Percentiles rank a stretch among this genome's conserved stretches.
Evolutionary conservation across 2,797 vertebrate genomes (phyloP).

Genomic region (Clarias platycephalus): DNA sequence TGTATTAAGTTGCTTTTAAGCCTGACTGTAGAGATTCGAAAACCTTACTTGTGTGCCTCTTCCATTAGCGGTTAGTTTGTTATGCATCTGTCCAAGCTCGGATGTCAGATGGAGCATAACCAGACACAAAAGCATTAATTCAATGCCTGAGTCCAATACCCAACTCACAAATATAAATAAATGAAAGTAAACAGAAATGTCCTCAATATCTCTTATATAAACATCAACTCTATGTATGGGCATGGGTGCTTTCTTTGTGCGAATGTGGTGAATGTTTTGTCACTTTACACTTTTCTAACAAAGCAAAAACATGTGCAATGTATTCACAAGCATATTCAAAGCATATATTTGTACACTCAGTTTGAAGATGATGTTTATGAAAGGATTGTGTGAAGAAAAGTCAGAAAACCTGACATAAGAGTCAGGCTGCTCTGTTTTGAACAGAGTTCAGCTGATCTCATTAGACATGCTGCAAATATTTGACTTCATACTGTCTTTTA

Average conservation of each 20-base stretch:
- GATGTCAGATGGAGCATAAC: conserved; percentile 22
- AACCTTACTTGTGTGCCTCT: conserved; percentile 9
- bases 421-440: not conserved
- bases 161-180: conserved; percentile 7
- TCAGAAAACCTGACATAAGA: not conserved
- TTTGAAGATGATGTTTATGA: conserved; percentile 2
- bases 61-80: conserved; percentile 37
- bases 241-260: not conserved
- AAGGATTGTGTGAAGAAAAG: conserved; percentile 5
- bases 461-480: not conserved
- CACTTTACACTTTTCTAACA: conserved; percentile 4
- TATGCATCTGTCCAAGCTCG: conserved; percentile 21
- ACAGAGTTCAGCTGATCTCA: not conserved
- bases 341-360: not conserved
- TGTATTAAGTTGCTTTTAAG: conserved; percentile 28
- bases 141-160: not conserved
- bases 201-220: not conserved
- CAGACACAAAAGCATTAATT: conserved; percentile 25
- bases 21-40: not conserved
- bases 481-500: not conserved
- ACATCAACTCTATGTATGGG: not conserved
- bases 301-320: not conserved
- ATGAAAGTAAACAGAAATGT: conserved; percentile 11
- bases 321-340: not conserved
- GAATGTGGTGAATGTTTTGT: not conserved